Base-by-base conservation (phyloP, 2,888 invertebrate species). In the Drosophila dives region DNA sequence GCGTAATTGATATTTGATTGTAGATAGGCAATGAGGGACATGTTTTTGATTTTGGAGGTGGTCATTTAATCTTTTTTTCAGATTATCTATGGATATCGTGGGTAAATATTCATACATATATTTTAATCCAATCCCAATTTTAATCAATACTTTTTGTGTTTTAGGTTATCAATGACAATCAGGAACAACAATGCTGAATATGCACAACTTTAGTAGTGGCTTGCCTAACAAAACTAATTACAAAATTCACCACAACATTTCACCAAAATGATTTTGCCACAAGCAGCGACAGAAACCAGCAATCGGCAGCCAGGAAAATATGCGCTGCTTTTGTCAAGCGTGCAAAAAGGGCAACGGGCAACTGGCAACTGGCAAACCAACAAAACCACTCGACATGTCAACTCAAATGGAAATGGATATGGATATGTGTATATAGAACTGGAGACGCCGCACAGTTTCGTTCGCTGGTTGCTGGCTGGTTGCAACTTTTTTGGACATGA, bases 371-470 rank as follows among this genome's bases (percentile, higher is more conserved):
- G 80, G 64, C 71, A 76, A 82, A 71, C 79, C 86, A 80, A 83
- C 86, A 77, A 86, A 88, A 82, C 88, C 89, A 88, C 88, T 88
- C 86, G 88, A 86, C 85, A 87, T 86, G 85, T 85, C 88, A 87
- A 83, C 85, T 77, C 81, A 75, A 85, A 83, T 83, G 80, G 83
- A 83, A 83, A 72, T 76, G 54, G 48, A 59, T 51, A 64, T 59
- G 68, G 67, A 48, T 60, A 54, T 26, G 53, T 15, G 15, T 15
- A 12, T 15, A 45, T 45, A 54, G 54, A 54, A 36, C 32, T 32
- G 56, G 56, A 56, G 56, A 56, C 20, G 56, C 56, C 32, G 56
- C 42, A 56, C 32, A 42, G 42, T 42, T 56, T 56, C 42, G 56
- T 17, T 56, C 23, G 23, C 45, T 45, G 45, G 45, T 29, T 15